Percentiles rank a stretch among this genome's conserved stretches.
Conservation (phyloP, 2,113 vertebrate species). For the Cinclus cinclus region DNA sequence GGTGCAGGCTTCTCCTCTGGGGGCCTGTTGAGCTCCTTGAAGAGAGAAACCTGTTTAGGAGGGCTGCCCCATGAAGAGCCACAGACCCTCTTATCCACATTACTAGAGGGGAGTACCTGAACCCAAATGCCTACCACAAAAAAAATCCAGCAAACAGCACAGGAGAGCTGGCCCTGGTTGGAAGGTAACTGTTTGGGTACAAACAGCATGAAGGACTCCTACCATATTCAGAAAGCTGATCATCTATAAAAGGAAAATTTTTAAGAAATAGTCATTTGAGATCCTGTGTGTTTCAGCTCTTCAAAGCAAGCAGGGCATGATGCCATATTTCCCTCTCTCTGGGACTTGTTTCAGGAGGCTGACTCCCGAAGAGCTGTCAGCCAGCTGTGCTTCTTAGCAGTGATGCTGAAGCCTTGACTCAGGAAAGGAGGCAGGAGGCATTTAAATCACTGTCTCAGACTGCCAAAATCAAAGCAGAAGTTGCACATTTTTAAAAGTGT, state of each 20-base stretch:
- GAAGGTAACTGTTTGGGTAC: neutral
- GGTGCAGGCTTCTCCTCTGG: neutral
- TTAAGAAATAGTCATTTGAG: constrained; percentile 15
- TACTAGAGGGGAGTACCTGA: neutral
- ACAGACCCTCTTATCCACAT: fast-evolving
- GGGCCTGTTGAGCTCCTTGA: neutral
- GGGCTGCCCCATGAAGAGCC: neutral
- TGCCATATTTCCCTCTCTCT: constrained; percentile 38
- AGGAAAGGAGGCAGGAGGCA: constrained; percentile 46
- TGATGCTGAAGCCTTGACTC: constrained; percentile 38
- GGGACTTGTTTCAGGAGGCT: constrained; percentile 53
- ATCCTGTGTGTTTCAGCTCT: constrained; percentile 22
- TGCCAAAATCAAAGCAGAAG: constrained; percentile 52
- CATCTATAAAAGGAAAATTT: neutral
- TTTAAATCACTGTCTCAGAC: constrained; percentile 44
- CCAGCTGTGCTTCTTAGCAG: constrained; percentile 34
- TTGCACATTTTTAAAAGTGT: constrained; percentile 3
- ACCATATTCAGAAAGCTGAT: neutral
- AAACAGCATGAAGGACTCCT: neutral
- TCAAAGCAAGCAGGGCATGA: constrained; percentile 34
- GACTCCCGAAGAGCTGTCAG: constrained; percentile 49
- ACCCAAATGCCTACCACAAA: fast-evolving
- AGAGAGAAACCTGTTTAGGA: neutral
- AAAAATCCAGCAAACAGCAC: neutral
- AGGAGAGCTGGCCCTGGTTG: neutral